phyloP scores from a whole-genome alignment of 2,113 vertebrate species.

The Drymodes brunneopygia region DNA sequence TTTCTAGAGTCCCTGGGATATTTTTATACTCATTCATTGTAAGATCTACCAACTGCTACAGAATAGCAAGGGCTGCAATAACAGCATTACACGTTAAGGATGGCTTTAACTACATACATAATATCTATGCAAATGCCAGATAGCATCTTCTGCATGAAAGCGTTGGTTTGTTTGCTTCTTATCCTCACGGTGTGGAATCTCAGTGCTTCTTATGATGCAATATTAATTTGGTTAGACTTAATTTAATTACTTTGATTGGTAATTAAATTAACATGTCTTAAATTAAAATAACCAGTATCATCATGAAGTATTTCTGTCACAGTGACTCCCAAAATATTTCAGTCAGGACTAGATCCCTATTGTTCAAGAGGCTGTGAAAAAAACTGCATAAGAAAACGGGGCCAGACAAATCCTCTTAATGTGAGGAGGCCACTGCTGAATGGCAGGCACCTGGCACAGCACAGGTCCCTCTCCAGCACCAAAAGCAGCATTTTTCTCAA shows the following conservation, averaged over 20 bases:
- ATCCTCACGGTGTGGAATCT: slow-evolving; percentile 1
- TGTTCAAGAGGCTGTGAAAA: background rate
- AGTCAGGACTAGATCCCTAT: background rate
- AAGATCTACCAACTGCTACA: background rate
- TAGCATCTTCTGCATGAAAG: slow-evolving; percentile 21
- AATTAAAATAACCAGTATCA: background rate
- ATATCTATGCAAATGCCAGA: slow-evolving; percentile 21
- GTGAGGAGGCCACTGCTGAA: background rate
- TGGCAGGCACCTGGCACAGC: background rate
- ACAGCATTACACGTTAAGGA: background rate
- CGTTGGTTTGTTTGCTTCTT: background rate
- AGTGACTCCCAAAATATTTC: background rate
- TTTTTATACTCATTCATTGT: background rate
- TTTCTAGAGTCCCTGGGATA: background rate
- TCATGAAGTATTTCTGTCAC: background rate
- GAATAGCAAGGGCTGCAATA: background rate
- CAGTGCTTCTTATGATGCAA: slow-evolving; percentile 13
- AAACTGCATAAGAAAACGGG: background rate
- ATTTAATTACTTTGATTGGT: background rate
- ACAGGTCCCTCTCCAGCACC: background rate
- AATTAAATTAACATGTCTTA: slow-evolving; percentile 4
- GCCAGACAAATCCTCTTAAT: background rate
- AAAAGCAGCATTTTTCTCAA: background rate
- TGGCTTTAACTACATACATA: background rate
- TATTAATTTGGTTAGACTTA: slow-evolving; percentile 6